phyloP scores from a whole-genome alignment of 2,888 invertebrate genomes.

The Drosophila greeni region DNA sequence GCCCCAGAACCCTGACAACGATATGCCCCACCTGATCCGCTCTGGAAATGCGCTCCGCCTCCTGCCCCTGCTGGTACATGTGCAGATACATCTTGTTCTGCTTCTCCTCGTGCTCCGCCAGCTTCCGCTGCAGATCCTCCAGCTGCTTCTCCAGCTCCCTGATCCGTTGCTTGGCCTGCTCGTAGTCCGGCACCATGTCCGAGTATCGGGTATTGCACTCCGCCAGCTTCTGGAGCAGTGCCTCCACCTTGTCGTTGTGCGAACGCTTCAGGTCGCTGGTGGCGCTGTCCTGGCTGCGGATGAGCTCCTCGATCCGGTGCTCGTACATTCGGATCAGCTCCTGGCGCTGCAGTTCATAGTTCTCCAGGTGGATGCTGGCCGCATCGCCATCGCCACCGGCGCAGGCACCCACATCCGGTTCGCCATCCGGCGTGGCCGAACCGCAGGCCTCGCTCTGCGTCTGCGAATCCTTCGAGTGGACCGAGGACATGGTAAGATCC shows the following conservation, averaged over 20 bases:
- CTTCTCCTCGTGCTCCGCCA: constrained; percentile 85
- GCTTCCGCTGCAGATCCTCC: constrained; percentile 84
- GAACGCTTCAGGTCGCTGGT: constrained; percentile 87
- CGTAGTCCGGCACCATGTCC: constrained; percentile 86
- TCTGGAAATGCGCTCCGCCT: constrained; percentile 86
- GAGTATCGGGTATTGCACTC: constrained; percentile 89
- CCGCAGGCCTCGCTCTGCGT: constrained; percentile 79
- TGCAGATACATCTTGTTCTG: constrained; percentile 88
- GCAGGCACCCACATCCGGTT: constrained; percentile 25
- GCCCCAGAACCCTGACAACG: not conserved
- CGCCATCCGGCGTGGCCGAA: constrained; percentile 47
- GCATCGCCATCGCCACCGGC: constrained; percentile 32
- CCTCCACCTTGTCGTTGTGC: constrained; percentile 89
- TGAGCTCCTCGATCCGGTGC: constrained; percentile 86
- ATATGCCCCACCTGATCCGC: constrained; percentile 82
- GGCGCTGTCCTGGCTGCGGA: constrained; percentile 82
- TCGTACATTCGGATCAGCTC: constrained; percentile 86
- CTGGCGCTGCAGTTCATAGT: constrained; percentile 84
- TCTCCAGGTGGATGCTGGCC: constrained; percentile 73
- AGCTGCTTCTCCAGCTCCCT: constrained; percentile 86
- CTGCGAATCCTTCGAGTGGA: constrained; percentile 86
- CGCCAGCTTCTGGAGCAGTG: constrained; percentile 84
- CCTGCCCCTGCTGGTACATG: constrained; percentile 90
- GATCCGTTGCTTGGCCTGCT: constrained; percentile 85
- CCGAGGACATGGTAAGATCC: constrained; percentile 87